Evolutionary conservation across 2,888 invertebrate genomes (phyloP).

Genomic region (Salpingus planirostris): DNA sequence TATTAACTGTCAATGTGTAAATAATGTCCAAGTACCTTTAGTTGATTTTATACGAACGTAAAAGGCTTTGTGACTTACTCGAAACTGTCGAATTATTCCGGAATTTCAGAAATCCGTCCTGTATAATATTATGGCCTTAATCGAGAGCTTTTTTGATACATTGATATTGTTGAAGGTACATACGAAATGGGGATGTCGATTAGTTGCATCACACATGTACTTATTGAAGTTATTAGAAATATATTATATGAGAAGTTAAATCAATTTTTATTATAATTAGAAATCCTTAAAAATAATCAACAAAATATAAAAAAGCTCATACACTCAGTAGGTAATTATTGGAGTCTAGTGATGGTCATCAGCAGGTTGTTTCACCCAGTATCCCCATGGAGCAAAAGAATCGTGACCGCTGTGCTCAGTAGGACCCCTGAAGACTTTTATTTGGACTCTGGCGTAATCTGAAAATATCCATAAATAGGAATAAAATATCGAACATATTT

Average conservation of each 20-base stretch:
- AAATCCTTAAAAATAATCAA: too few species aligned
- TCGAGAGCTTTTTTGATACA: too few species aligned
- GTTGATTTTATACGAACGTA: too few species aligned
- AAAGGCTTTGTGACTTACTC: too few species aligned
- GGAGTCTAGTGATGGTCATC: constrained; percentile 43
- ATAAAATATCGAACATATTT: constrained; percentile 1
- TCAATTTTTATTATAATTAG: constrained; percentile 7
- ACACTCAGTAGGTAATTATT: not conserved
- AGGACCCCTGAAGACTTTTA: constrained; percentile 66
- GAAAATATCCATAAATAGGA: constrained; percentile 5
- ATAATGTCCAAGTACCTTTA: too few species aligned
- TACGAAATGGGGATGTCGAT: constrained; percentile 25
- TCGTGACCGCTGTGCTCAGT: constrained; percentile 49
- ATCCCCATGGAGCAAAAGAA: constrained; percentile 62
- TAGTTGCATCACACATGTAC: constrained; percentile 33
- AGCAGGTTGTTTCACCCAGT: constrained; percentile 63
- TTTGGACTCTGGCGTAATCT: constrained; percentile 56
- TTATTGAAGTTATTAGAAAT: constrained; percentile 34
- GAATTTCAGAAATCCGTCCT: too few species aligned
- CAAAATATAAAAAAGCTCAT: too few species aligned
- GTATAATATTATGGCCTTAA: too few species aligned
- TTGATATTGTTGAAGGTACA: constrained; percentile 22
- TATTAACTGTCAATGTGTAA: too few species aligned
- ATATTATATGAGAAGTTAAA: constrained; percentile 36
- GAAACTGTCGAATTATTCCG: too few species aligned